Conservation (phyloP, 2,888 invertebrate genomes). For the Andricus quercusramuli region DNA sequence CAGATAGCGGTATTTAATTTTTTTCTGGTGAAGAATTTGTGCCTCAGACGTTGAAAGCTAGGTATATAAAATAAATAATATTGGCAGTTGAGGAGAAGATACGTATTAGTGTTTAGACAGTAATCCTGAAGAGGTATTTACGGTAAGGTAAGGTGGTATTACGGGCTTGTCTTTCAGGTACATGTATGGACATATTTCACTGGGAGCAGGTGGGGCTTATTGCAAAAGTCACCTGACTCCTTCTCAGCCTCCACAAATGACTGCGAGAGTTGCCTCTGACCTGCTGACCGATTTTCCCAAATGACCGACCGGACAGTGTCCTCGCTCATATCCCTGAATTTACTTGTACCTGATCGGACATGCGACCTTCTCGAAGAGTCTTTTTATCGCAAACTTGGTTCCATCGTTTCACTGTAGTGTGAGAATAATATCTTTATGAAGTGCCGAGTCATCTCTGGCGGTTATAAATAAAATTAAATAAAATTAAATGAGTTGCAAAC, state of each 20-base stretch:
- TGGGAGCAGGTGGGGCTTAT: constrained; percentile 9
- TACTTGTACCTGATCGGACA: constrained; percentile 50
- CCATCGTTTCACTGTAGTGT: neutral
- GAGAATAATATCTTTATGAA: constrained; percentile 13
- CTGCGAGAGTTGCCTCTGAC: constrained; percentile 56
- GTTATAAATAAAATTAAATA: neutral
- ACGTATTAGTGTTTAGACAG: neutral
- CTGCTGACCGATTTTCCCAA: constrained; percentile 68
- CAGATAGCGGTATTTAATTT: neutral
- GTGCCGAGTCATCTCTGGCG: constrained; percentile 1
- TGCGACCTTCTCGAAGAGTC: constrained; percentile 40
- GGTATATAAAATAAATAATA: neutral
- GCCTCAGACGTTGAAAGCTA: neutral
- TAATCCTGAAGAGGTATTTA: neutral
- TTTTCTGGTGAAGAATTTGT: neutral
- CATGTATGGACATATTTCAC: constrained; percentile 27
- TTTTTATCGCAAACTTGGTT: constrained; percentile 8
- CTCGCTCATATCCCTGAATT: constrained; percentile 53
- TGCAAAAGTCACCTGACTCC: constrained; percentile 36
- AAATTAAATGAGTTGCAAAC: too few relatives aligned
- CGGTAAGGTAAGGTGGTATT: neutral
- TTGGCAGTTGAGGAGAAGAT: neutral
- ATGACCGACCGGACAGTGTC: constrained; percentile 54
- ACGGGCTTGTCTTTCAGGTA: constrained; percentile 12
- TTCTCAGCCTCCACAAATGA: constrained; percentile 21